These are phyloP conservation scores for Thamnaconus septentrionalis DNA, from an alignment of 2,113 vertebrate genomes.

Conservation along the genomic window DNA sequence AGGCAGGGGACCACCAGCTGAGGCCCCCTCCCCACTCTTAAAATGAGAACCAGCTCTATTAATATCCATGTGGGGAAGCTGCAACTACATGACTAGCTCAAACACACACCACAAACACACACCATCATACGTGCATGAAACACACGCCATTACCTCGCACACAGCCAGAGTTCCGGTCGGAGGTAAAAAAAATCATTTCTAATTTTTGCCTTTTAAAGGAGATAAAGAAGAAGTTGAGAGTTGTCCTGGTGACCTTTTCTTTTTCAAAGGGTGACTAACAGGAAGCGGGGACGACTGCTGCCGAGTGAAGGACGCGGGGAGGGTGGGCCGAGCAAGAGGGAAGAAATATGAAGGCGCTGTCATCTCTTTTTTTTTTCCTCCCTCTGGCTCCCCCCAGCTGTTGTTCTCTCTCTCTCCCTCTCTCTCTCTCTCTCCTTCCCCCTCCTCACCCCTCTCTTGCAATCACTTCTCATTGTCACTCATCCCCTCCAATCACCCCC, in stretches of 20 bases:
- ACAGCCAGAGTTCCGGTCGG: background rate
- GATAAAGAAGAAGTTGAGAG: background rate
- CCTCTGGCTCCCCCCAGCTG: constrained; percentile 68
- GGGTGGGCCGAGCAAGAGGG: constrained; percentile 31
- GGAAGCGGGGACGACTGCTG: constrained; percentile 26
- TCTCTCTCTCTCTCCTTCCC: constrained; percentile 52
- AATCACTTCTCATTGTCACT: constrained; percentile 68
- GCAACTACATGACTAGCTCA: constrained; percentile 24
- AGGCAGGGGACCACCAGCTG: constrained; percentile 62
- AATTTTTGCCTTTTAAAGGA: constrained; percentile 45
- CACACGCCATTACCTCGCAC: background rate
- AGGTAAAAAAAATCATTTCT: constrained; percentile 25
- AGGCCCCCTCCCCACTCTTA: constrained; percentile 21
- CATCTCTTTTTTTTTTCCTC: constrained; percentile 48
- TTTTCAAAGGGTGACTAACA: constrained; percentile 62
- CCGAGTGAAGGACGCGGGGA: constrained; percentile 49
- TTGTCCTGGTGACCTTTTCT: constrained; percentile 62
- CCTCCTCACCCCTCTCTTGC: constrained; percentile 51
- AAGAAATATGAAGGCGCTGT: constrained; percentile 54
- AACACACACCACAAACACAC: background rate
- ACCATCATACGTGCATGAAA: background rate
- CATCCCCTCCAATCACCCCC: constrained; percentile 46
- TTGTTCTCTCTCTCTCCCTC: constrained; percentile 54
- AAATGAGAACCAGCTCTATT: constrained; percentile 53
- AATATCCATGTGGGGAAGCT: constrained; percentile 52